phyloP scores from a whole-genome alignment of 2,888 invertebrate species.

The Cordylochernes scorpioides region DNA sequence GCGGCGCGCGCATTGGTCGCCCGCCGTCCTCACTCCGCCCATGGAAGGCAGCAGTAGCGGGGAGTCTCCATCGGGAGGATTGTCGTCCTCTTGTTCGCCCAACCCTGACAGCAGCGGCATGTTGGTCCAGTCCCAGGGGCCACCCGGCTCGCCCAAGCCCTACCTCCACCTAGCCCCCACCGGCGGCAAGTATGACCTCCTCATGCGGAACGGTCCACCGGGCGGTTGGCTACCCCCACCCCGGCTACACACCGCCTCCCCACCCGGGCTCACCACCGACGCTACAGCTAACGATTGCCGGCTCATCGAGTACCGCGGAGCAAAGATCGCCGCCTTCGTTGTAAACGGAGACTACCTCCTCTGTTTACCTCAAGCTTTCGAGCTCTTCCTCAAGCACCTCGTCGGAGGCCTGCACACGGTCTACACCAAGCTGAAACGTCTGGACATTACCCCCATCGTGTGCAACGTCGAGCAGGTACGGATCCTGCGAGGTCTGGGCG shows the following conservation, averaged over 20 bases:
- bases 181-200: background rate
- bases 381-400: slow-evolving; percentile 89
- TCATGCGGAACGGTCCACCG: slow-evolving; percentile 4
- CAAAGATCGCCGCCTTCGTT: slow-evolving; percentile 79
- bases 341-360: slow-evolving; percentile 49
- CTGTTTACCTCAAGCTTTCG: slow-evolving; percentile 93
- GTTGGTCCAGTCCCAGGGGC: slow-evolving; percentile 4
- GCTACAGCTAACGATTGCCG: slow-evolving; percentile 76
- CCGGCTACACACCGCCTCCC: slow-evolving; percentile 8
- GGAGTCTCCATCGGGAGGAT: slow-evolving; percentile 5
- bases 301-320: slow-evolving; percentile 80
- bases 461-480: slow-evolving; percentile 99
- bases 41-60: slow-evolving; percentile 12
- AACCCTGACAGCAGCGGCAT: slow-evolving; percentile 9
- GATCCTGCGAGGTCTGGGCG: slow-evolving; percentile 85
- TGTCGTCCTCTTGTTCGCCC: slow-evolving; percentile 2
- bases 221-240: slow-evolving; percentile 4
- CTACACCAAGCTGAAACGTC: slow-evolving; percentile 91
- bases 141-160: slow-evolving; percentile 5
- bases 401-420: slow-evolving; percentile 98
- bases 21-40: background rate
- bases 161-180: slow-evolving; percentile 2
- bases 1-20: too few relatives aligned
- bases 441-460: slow-evolving; percentile 93
- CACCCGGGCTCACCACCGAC: slow-evolving; percentile 11